Conservation (phyloP, 2,113 vertebrate genomes). For the Lasiurus cinereus region DNA sequence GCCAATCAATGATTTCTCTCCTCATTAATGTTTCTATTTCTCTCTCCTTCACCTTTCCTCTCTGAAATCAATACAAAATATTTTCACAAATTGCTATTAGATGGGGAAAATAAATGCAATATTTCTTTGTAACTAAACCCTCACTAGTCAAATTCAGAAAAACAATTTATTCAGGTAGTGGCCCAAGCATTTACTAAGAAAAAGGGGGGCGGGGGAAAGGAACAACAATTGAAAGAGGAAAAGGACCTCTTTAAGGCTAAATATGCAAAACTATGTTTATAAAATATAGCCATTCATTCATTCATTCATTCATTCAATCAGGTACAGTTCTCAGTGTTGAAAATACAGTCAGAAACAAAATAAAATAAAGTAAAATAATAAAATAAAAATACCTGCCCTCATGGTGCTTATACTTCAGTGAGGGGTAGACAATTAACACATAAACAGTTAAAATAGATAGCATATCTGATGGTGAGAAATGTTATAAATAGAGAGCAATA, state of each 20-base stretch:
- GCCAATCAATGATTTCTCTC: no score
- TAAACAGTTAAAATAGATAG: background rate
- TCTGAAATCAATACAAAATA: no score
- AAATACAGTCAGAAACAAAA: background rate
- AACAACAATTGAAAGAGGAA: background rate
- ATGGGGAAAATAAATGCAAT: background rate
- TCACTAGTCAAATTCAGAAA: background rate
- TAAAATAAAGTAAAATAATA: background rate
- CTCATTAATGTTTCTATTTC: no score
- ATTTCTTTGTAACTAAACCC: background rate
- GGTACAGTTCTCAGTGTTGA: background rate
- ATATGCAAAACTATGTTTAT: background rate
- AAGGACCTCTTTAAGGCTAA: background rate
- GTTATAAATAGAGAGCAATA: background rate
- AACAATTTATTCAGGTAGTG: background rate
- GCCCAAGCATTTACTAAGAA: background rate
- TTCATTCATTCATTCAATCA: background rate
- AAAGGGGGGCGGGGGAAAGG: background rate
- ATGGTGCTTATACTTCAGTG: background rate
- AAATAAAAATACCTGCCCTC: background rate
- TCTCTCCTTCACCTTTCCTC: no score
- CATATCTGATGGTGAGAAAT: background rate
- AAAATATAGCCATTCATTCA: background rate
- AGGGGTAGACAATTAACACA: background rate
- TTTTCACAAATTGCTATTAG: background rate